Evolutionary conservation across 2,113 vertebrate genomes (phyloP), one percentile per base, ranked within the genome.

Genomic region (Maccullochella peelii): DNA sequence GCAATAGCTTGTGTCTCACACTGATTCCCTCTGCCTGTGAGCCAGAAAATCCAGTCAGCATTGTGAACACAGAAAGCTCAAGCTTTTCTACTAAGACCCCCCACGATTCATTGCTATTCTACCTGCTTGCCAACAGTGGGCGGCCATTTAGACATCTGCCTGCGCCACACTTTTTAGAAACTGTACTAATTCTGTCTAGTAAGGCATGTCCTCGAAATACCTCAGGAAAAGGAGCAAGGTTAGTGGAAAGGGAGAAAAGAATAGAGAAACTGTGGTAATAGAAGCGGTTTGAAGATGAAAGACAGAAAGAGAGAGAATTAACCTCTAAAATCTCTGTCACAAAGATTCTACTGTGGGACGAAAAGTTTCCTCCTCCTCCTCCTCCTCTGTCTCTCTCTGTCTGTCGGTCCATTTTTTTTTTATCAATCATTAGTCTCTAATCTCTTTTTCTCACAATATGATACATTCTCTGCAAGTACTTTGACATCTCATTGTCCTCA

Each of bases 1-100:
- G 82, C 82, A 79, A 75, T 67, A 72, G 83, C 87, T 81, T 25
- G 79, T 84, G 79, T 92, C 81, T 92, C 89, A 74, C 80, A 79
- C 63, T 49, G 70, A 86, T 70, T 78, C 76, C 77, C 66, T 73
- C 84, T 47, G 78, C 40, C 76, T 21, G 54, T 61, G 69, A 80
- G 89, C 63, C 62, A 80, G 83, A 76, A 82, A 82, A 87, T 85
- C 69, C 65, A 87, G 80, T 73, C 86, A 88, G 84, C 74, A 62
- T 10, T 68, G 82, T 69, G 79, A 73, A 79, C 73, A 78, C 57
- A 61, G 52, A 62, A 58, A 74, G 57, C 77, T 79, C 3, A 16
- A 54, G 82, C 77, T 52, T 79, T 75, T 73, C 47, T 25, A 15
- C 42, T 6, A 18, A 61, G 18, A 83, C 40, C 38, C 27, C 73